Base-by-base conservation (phyloP, 2,113 vertebrate species). In the Danionella cerebrum region DNA sequence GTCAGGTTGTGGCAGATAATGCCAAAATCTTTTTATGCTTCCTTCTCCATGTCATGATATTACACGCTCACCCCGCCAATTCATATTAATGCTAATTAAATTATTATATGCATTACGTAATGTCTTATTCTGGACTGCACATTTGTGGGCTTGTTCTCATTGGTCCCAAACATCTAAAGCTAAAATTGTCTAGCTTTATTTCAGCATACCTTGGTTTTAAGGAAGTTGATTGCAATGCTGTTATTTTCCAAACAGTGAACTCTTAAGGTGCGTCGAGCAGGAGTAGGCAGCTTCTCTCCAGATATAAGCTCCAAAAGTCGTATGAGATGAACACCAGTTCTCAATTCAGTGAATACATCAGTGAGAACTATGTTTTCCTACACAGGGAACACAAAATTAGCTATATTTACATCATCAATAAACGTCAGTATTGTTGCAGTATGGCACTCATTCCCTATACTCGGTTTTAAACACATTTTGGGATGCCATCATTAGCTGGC, bases 211-310 rank as follows among this genome's bases (percentile, higher is more conserved):
- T 94, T 92, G 65, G 88, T 85, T 78, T 88, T 94, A 54, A 97
- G 89, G 84, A 96, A 98, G 53, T 77, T 80, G 67, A 97, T 91
- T 36, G 92, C 93, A 50, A 84, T 89, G 89, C 90, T 90, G 84
- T 91, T 97, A 85, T 97, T 98, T 75, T 95, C 94, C 51, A 96
- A 82, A 66, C 86, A 94, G 85, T 94, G 91, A 10, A 93, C 90
- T 0, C 91, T 83, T 69, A 94, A 83, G 10, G 54, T 86, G 13
- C 89, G 87, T 2, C 58, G 72, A 77, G 82, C 93, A 0, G 91
- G 91, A 1, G 69, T 81, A 2, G 87, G 89, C 71, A 96, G 77
- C 53, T 52, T 64, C 58, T 88, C 87, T 7, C 79, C 85, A 2
- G 91, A 91, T 62, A 96, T 92, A 50, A 94, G 83, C 82, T 96